Evolutionary conservation across 2,113 vertebrate genomes (phyloP).

Genomic region (Seriola rivoliana): DNA sequence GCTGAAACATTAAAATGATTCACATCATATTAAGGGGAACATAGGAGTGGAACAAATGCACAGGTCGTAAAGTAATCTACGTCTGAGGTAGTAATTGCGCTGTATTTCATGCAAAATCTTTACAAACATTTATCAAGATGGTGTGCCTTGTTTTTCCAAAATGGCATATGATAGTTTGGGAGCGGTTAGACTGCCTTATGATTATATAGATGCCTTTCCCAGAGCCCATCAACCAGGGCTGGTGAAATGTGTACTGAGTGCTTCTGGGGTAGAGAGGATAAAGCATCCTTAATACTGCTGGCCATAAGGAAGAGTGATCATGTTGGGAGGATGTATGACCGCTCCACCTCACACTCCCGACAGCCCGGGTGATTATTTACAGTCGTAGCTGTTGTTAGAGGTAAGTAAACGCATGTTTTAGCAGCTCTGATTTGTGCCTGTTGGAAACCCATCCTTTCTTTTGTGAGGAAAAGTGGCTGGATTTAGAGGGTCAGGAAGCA

Average conservation of each 20-base stretch:
- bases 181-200: constrained; percentile 25
- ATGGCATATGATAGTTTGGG: constrained; percentile 40
- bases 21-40: constrained; percentile 56
- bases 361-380: constrained; percentile 85
- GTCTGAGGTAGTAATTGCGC: constrained; percentile 39
- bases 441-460: constrained; percentile 83
- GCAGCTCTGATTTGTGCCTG: constrained; percentile 85
- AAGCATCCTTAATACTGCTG: constrained; percentile 63
- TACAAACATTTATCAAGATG: constrained; percentile 31
- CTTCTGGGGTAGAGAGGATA: constrained; percentile 59
- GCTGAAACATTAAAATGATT: constrained; percentile 76
- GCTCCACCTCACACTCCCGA: constrained; percentile 73
- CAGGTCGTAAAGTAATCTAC: constrained; percentile 48
- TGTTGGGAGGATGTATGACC: constrained; percentile 72
- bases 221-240: constrained; percentile 45
- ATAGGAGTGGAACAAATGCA: constrained; percentile 38
- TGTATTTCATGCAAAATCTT: constrained; percentile 54
- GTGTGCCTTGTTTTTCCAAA: constrained; percentile 36
- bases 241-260: constrained; percentile 46
- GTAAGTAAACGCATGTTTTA: constrained; percentile 86
- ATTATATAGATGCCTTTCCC: constrained; percentile 54
- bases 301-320: constrained; percentile 79
- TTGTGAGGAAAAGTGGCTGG: constrained; percentile 82
- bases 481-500: constrained; percentile 86
- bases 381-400: constrained; percentile 76